Base-by-base conservation (phyloP, 2,113 vertebrate species). In the Notarius lentiginosus region DNA sequence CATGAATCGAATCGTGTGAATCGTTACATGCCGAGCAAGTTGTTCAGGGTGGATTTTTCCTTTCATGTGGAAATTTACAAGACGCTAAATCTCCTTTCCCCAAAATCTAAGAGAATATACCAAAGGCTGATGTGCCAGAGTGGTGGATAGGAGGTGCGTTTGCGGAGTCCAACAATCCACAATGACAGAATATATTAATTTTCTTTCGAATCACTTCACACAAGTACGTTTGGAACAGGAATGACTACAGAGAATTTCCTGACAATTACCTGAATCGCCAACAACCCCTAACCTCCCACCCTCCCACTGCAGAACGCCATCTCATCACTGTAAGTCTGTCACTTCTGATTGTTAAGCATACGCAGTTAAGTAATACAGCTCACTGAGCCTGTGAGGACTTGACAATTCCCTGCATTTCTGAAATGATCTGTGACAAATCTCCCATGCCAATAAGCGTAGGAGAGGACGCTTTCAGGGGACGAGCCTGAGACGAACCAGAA, bases 361-460 rank as follows among this genome's bases (percentile, higher is more conserved):
- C 30, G 53, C 76, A 9, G 12, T 18, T 79, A 2, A 41, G 55
- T 34, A 60, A 60, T 60, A 30, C 9, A 56, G 27, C 5, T 80
- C 14, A 58, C 55, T 6, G 17, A 22, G n/a, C 77, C n/a, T 80
- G 27, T 80, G 17, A 10, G 27, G 27, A 80, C 27, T 60, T 58
- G 24, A 77, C 75, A 55, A 27, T 79, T 79, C 55, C 51, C 24
- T 55, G 7, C 14, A 27, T 79, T 55, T 27, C 75, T 79, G 75
- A 79, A 79, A 79, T 55, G 15, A 79, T 79, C 79, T 12, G 30
- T 81, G 55, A 61, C 30, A 14, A 81, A 81, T 34, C 56, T 61
- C 79, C 20, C 24, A 30, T 81, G 79, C 4, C 30, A 15, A 5
- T 41, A 17, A 41, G 79, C 9, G 30, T 41, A 81, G 79, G 30